Evolutionary conservation across 92 coral and sea anemone species (phyloP), one percentile per base, ranked within the genome.

Genomic region (Porites rus): DNA sequence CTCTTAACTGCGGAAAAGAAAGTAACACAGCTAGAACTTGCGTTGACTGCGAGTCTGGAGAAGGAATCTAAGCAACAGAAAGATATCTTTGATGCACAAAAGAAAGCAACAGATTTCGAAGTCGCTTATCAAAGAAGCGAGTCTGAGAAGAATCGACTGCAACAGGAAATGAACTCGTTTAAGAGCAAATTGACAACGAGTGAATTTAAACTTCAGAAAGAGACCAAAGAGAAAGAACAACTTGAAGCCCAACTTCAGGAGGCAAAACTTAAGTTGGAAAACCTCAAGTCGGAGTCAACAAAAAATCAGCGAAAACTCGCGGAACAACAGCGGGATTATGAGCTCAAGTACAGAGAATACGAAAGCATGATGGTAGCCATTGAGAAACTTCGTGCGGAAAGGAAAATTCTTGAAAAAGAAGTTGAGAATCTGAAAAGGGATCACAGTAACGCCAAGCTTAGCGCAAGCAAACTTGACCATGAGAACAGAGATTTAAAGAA

Each of bases 101-200:
- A 93, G 86, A 97, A 90, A 61, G 90, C 92, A 8, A 77, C 93
- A 2, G 99, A 97, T 61, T 83, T 84, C 58, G 99, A 97, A 81
- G 79, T 95, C 18, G 88, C 94, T 62, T 89, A 87, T 51, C 87
- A 91, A 22, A 83, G 93, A 13, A 74, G 88, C 6, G 94, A 95
- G 68, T 25, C 93, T 5, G 87, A 86, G 11, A 97, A 90, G 68
- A 78, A 60, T 6, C 93, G 89, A 20, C 89, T 95, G 12, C 94
- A 95, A 54, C 89, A 86, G 69, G 95, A 93, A 25, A 70, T 95
- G 17, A 89, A 43, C 66, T 64, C 83, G 46, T 75, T 87, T 38
- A 94, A 92, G 74, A 77, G 71, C 50, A 92, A 94, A 77, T 82
- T 86, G 11, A 80, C 81, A 17, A 86, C 91, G 1, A 69, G 87